Base-by-base conservation (phyloP, 1,140 invertebrate species). In the Laupala kohalensis region DNA sequence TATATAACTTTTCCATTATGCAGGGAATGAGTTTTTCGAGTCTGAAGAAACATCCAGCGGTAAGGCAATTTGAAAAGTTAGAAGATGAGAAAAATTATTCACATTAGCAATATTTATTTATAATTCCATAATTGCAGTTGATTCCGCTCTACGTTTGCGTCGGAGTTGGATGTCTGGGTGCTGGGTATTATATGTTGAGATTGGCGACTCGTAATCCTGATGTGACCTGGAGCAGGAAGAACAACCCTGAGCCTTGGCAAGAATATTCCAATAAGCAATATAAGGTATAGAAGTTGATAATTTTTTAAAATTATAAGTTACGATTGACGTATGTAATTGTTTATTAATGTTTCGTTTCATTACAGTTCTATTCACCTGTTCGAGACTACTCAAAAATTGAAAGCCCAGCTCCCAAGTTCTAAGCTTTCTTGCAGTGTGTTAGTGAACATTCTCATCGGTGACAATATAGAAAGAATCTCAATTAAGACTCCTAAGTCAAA, bases 191-290 rank as follows among this genome's bases (percentile, higher is more conserved):
- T 77, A 80, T 86, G 0, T 27, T 84, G 1, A 85, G 92, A 67
- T 80, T 93, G 37, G 92, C 92, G n/a, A 75, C 82, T 0, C 84
- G 83, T 69, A 91, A 86, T 76, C 92, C 93, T 62, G 92, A 94
- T 77, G 92, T 94, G 15, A 83, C 89, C 67, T 94, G 92, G 92
- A 85, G 85, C 74, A 84, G 84, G 64, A 86, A 83, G 65, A 79
- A 77, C 25, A 92, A 92, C 76, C 86, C 88, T 4, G 90, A 92
- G 77, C 92, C 93, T 5, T 92, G 90, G 88, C 83, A 94, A 75
- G 86, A 88, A 72, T 95, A 91, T 78, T 83, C 84, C 68, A 81
- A 86, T 69, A 94, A 92, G 78, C 88, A 91, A 76, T 93, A 94
- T 77, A 94, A 94, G 86, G 92, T 93, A 82, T 29, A 5, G n/a